Conservation (phyloP, 2,888 invertebrate genomes). For the Eurytoma adleriae region DNA sequence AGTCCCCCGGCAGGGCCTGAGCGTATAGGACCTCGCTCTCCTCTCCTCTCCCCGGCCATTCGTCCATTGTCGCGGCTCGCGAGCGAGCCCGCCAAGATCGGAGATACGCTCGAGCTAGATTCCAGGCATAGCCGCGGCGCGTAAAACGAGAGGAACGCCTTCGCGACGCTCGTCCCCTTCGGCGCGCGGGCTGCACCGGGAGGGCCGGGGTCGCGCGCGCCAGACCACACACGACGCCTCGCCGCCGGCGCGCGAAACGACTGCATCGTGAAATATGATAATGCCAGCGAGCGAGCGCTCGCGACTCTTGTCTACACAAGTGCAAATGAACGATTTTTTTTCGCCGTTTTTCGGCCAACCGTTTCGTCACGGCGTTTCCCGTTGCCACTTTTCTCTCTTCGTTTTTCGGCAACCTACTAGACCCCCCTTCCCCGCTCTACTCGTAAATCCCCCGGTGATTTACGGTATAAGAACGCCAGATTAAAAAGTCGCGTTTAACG, state of each 20-base stretch:
- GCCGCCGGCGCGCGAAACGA: conserved; percentile 68
- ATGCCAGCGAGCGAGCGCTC: conserved; percentile 62
- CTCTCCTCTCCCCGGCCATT: neutral
- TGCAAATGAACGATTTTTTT: conserved; percentile 50
- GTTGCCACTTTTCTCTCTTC: neutral
- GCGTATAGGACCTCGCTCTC: neutral
- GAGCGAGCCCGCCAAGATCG: conserved; percentile 1
- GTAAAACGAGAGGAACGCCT: neutral
- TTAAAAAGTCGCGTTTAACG: conserved; percentile 56
- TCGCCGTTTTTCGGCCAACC: neutral
- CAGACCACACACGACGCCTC: conserved; percentile 43
- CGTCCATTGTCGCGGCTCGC: conserved; percentile 33
- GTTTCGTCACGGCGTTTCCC: neutral
- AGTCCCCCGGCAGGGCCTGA: neutral
- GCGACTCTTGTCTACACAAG: conserved; percentile 54
- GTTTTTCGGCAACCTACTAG: neutral
- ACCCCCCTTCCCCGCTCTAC: neutral
- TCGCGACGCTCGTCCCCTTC: conserved; percentile 12
- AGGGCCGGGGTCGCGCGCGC: conserved; percentile 14
- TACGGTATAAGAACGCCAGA: conserved; percentile 49
- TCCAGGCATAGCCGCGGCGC: neutral
- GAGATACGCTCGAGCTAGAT: conserved; percentile 19
- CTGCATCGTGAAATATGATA: conserved; percentile 74
- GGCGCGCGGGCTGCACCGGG: conserved; percentile 16
- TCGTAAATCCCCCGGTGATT: conserved; percentile 53